These are phyloP conservation scores for Pseudolaguvia tuberculata DNA, from an alignment of 2,113 vertebrate genomes.

Conservation along the genomic window DNA sequence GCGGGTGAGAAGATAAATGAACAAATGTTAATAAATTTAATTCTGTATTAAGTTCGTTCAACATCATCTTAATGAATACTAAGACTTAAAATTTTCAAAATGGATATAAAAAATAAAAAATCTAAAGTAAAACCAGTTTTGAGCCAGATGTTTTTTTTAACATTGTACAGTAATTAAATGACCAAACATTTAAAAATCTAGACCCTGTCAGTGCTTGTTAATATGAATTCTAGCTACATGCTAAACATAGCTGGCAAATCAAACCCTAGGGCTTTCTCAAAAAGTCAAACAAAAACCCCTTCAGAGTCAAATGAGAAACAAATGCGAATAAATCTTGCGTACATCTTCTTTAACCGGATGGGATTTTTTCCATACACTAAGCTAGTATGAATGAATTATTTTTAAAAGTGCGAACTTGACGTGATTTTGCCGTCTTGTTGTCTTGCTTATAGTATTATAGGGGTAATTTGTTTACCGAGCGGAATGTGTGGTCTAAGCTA, in stretches of 20 bases:
- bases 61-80: too few species aligned
- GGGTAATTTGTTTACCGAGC: conserved; percentile 59
- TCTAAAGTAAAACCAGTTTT: neutral
- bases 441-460: conserved; percentile 43
- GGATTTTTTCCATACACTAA: neutral
- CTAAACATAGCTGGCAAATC: neutral
- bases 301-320: neutral
- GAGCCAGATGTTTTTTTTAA: neutral
- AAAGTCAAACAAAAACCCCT: neutral
- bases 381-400: conserved; percentile 1
- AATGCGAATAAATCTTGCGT: neutral
- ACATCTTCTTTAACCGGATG: neutral
- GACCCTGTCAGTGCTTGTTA: too few species aligned
- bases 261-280: neutral
- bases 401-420: conserved; percentile 34
- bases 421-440: conserved; percentile 38
- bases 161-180: neutral
- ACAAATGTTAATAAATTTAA: too few species aligned
- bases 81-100: too few species aligned
- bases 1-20: too few species aligned
- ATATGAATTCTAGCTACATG: neutral
- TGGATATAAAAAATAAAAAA: too few species aligned
- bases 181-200: neutral
- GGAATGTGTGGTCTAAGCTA: conserved; percentile 57
- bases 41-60: too few species aligned